These are phyloP conservation scores for Bettongia penicillata DNA, from an alignment of 2,113 vertebrate genomes.

Conservation along the genomic window DNA sequence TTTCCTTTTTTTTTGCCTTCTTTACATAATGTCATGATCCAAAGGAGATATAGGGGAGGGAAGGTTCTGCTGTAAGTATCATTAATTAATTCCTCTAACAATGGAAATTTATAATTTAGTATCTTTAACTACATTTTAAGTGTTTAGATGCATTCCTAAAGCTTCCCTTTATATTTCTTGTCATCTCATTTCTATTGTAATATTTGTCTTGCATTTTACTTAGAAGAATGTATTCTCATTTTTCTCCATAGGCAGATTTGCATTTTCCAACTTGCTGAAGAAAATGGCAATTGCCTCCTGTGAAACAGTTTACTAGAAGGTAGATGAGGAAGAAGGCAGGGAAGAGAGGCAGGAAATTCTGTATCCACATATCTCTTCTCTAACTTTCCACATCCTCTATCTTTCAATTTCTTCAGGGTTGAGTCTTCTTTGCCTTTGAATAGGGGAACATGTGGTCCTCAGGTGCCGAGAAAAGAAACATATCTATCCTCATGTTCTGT, in stretches of 20 bases:
- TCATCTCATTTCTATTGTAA: conserved; percentile 45
- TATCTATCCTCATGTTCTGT: too few species aligned
- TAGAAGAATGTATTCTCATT: conserved; percentile 67
- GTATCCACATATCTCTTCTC: neutral
- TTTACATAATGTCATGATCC: neutral
- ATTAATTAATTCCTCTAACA: conserved; percentile 45
- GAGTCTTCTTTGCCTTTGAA: neutral
- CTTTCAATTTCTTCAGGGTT: neutral
- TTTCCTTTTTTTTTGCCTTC: neutral
- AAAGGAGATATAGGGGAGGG: neutral
- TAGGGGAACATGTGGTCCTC: neutral
- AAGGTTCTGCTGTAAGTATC: conserved; percentile 31
- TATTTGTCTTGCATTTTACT: conserved; percentile 44
- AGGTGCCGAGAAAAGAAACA: neutral
- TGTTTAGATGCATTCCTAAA: conserved; percentile 54
- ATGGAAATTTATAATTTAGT: conserved; percentile 1
- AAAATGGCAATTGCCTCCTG: neutral
- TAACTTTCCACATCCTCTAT: neutral
- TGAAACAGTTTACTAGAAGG: conserved; percentile 33
- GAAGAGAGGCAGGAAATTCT: too few species aligned
- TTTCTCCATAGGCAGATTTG: conserved; percentile 53
- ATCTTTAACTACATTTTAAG: conserved; percentile 44
- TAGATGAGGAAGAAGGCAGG: neutral
- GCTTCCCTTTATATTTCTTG: conserved; percentile 46
- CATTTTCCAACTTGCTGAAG: conserved; percentile 45